Conservation (phyloP, 2,113 vertebrate species). For the Phylloscopus whistleri region DNA sequence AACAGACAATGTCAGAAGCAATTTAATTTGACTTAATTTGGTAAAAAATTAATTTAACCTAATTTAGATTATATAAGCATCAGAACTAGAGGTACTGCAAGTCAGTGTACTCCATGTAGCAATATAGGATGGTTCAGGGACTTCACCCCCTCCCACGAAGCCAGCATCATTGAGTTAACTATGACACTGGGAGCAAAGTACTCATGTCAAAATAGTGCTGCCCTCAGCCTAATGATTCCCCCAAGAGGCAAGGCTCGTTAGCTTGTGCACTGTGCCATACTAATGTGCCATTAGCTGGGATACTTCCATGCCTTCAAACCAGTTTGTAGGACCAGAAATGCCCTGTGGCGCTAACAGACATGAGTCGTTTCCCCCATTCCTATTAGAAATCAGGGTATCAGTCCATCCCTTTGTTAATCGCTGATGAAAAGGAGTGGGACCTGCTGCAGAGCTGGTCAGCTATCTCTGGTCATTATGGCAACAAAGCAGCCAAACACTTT, state of each 20-base stretch:
- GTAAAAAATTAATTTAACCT: background rate
- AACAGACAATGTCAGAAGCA: background rate
- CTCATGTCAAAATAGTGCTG: slow-evolving; percentile 9
- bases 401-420: background rate
- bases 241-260: slow-evolving; percentile 31
- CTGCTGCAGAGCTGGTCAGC: background rate
- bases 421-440: background rate
- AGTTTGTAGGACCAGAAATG: background rate
- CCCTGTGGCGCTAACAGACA: background rate
- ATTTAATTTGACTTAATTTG: background rate
- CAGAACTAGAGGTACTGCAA: background rate
- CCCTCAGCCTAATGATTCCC: slow-evolving; percentile 25
- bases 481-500: background rate
- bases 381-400: background rate
- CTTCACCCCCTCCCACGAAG: background rate
- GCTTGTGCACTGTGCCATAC: slow-evolving; percentile 7
- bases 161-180: slow-evolving; percentile 3
- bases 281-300: slow-evolving; percentile 10
- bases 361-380: background rate
- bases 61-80: background rate
- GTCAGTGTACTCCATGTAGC: background rate
- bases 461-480: background rate
- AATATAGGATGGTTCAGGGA: background rate
- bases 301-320: background rate
- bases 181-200: background rate